These are phyloP conservation scores for Calliopsis andreniformis DNA, from an alignment of 1,140 invertebrate species.

Conservation along the genomic window DNA sequence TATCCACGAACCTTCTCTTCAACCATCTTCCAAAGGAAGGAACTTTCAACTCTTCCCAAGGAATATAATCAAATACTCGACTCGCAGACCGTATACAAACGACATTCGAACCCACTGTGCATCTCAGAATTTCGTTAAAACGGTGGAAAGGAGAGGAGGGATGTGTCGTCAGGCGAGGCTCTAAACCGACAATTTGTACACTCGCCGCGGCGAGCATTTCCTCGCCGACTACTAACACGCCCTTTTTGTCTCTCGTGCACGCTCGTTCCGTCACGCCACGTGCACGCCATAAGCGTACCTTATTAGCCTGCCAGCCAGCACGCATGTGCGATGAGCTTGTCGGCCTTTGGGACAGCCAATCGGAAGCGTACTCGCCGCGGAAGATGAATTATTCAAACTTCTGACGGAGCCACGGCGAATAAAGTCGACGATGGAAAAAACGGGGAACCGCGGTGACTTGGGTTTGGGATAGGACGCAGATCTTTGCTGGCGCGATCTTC, in stretches of 20 bases:
- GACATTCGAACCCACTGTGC: too few relatives aligned
- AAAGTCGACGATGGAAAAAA: conserved; percentile 3
- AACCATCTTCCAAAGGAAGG: too few relatives aligned
- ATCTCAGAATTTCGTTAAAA: conserved; percentile 9
- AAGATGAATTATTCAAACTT: conserved; percentile 62
- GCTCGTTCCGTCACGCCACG: conserved; percentile 45
- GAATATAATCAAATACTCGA: too few relatives aligned
- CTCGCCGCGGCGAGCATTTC: conserved; percentile 7
- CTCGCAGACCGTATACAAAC: too few relatives aligned
- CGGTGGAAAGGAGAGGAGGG: background rate
- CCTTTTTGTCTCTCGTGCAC: conserved; percentile 35
- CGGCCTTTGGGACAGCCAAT: conserved; percentile 35
- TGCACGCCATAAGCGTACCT: conserved; percentile 60
- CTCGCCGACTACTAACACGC: conserved; percentile 19
- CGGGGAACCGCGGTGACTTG: background rate
- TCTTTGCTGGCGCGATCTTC: background rate
- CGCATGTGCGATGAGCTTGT: conserved; percentile 43
- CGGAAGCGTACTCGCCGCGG: conserved; percentile 36
- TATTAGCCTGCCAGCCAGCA: conserved; percentile 45
- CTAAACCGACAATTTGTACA: conserved; percentile 52
- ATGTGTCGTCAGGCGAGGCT: conserved; percentile 26
- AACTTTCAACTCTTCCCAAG: too few relatives aligned
- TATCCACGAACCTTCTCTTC: too few relatives aligned
- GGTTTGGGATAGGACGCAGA: background rate
- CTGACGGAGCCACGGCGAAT: background rate